These are phyloP conservation scores for Megathymus violae DNA, from an alignment of 1,140 invertebrate genomes.

Conservation along the genomic window DNA sequence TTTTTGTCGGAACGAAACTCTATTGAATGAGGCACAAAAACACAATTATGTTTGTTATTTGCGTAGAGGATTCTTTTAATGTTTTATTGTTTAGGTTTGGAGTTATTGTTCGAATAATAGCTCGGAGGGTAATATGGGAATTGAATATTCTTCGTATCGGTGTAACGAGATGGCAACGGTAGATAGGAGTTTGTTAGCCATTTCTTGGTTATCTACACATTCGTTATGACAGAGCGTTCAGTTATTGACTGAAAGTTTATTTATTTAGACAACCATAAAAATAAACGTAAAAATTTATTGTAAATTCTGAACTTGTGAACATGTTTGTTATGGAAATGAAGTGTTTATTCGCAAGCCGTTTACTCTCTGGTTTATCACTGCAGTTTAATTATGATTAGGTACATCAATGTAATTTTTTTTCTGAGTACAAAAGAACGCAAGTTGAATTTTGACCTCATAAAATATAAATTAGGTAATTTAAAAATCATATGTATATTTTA, in stretches of 20 bases:
- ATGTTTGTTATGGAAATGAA: too few species aligned
- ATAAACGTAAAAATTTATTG: too few species aligned
- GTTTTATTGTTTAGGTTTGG: conserved; percentile 62
- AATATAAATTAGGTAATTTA: too few species aligned
- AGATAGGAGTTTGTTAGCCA: conserved; percentile 38
- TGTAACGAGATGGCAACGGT: conserved; percentile 40
- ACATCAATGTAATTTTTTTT: too few species aligned
- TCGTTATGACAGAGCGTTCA: conserved; percentile 11
- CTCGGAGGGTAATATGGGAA: conserved; percentile 37
- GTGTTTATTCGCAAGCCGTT: too few species aligned
- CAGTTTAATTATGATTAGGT: too few species aligned
- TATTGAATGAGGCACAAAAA: conserved; percentile 75
- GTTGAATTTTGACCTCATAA: too few species aligned
- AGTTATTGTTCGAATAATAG: conserved; percentile 52
- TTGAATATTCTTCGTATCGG: conserved; percentile 39
- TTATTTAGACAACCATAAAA: conserved; percentile 2
- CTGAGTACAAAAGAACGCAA: too few species aligned
- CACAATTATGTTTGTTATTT: conserved; percentile 80
- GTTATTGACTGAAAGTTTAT: not conserved
- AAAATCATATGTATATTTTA: too few species aligned
- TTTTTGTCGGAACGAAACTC: conserved; percentile 67
- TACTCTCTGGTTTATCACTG: too few species aligned
- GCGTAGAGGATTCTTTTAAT: conserved; percentile 67
- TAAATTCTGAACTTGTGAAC: too few species aligned
- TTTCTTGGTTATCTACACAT: conserved; percentile 26